Evolutionary conservation across 2,888 invertebrate genomes (phyloP), one percentile per base, ranked within the genome.

Genomic region (Cephus pulcher): DNA sequence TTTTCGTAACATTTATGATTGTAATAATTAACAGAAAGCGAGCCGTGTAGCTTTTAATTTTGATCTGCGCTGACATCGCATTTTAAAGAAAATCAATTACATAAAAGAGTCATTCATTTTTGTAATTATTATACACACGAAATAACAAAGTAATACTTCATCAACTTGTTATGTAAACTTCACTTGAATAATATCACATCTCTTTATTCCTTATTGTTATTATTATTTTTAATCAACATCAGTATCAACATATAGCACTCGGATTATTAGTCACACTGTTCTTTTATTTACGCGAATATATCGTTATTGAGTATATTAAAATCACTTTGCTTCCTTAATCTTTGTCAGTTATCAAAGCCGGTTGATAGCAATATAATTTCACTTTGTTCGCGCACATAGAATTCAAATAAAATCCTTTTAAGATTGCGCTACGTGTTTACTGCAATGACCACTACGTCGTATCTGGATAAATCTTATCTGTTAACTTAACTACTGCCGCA

Each of bases 31-130:
- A 56, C 68, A 30, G 33, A 12, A 35, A 30, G 32, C 40, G 11
- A 32, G 12, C 34, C 37, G 56, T 12, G 40, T n/a, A 32, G 34
- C 23, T 69, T 34, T 75, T 23, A 6, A 30, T 33, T 74, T 71
- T 34, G 23, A 37, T 32, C 40, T 33, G 79, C 35, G 80, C 73
- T 69, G 79, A 85, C 88, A 88, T 88, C 81, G 87, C 82, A 85
- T 87, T 76, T 83, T 84, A 15, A 69, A 75, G 12, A 74, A 33
- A 35, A 35, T 11, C 6, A 15, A 56, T 56, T 56, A 56, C 4
- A 40, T 40, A 40, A 56, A 23, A 56, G 0, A 23, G 9, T 23
- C 23, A 56, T 56, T 56, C 23, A 56, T 56, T 56, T 15, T 40
- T 40, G 4, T 4, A 12, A 11, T 71, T 32, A n/a, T 32, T 11